Evolutionary conservation across 2,888 invertebrate species (phyloP).

Genomic region (Omphaloscelis lunosa): DNA sequence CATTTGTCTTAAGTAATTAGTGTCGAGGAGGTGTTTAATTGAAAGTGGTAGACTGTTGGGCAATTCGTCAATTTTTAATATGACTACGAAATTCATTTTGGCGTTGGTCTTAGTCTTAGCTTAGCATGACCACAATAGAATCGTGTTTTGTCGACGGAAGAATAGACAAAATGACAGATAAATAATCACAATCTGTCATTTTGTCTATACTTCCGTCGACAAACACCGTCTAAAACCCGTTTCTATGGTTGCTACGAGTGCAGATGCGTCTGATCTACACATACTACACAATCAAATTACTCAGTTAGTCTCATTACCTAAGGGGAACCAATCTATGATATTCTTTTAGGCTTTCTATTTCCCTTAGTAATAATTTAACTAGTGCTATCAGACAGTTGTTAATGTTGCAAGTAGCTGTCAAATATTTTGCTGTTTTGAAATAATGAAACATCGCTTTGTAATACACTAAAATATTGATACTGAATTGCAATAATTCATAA

Average conservation of each 20-base stretch:
- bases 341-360: neutral
- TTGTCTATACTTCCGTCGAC: no score
- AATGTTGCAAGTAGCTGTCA: no score
- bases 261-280: neutral
- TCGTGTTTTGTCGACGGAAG: no score
- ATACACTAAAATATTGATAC: neutral
- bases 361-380: neutral
- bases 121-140: no score
- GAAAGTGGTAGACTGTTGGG: constrained; percentile 8
- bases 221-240: no score
- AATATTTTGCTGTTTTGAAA: neutral
- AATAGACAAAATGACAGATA: no score
- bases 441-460: neutral
- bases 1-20: constrained; percentile 51
- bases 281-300: neutral
- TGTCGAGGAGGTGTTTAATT: constrained; percentile 26
- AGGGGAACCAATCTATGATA: no score
- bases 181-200: no score
- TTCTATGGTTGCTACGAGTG: no score
- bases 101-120: neutral
- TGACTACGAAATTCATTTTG: neutral
- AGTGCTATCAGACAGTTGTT: neutral
- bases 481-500: neutral
- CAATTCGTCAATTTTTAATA: constrained; percentile 4
- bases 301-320: neutral